Percentiles rank a stretch among this genome's conserved stretches.
Conservation (phyloP, 2,888 invertebrate genomes). For the Volucella zonaria region DNA sequence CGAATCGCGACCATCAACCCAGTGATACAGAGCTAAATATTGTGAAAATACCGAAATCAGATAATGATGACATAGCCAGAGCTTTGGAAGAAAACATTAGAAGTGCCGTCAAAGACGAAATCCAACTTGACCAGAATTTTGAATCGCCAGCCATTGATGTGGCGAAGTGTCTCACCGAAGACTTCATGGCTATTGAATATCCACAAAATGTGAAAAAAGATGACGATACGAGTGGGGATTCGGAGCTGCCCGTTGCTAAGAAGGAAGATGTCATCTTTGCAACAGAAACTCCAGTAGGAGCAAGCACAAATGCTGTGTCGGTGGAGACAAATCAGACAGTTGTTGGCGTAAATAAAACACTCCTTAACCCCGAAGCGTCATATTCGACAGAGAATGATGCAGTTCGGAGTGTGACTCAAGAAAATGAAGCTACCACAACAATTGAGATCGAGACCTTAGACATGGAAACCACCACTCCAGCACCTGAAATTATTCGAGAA, state of each 20-base stretch:
- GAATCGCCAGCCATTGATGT: slow-evolving; percentile 63
- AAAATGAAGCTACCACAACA: not conserved
- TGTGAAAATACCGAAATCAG: slow-evolving; percentile 27
- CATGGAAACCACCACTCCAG: slow-evolving; percentile 6
- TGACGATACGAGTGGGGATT: not conserved
- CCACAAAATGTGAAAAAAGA: slow-evolving; percentile 38
- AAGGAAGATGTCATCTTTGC: slow-evolving; percentile 9
- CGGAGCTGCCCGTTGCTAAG: not conserved
- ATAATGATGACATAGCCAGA: slow-evolving; percentile 23
- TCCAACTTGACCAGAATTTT: slow-evolving; percentile 73
- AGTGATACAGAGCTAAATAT: slow-evolving; percentile 25
- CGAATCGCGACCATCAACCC: slow-evolving; percentile 1
- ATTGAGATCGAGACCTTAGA: not conserved
- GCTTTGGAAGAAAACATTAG: slow-evolving; percentile 78
- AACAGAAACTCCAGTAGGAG: not conserved
- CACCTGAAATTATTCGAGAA: not conserved
- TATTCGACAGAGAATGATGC: too few species aligned
- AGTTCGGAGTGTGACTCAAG: not conserved
- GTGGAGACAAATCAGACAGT: not conserved
- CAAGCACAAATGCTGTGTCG: not conserved
- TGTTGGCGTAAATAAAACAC: not conserved
- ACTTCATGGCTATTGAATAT: slow-evolving; percentile 57
- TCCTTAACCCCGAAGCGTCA: not conserved
- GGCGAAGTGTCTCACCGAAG: slow-evolving; percentile 66
- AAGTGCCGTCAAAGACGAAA: slow-evolving; percentile 77